Base-by-base conservation (phyloP, 35 echinoderm and acorn worm genomes). In the Heliocidaris erythrogramma region DNA sequence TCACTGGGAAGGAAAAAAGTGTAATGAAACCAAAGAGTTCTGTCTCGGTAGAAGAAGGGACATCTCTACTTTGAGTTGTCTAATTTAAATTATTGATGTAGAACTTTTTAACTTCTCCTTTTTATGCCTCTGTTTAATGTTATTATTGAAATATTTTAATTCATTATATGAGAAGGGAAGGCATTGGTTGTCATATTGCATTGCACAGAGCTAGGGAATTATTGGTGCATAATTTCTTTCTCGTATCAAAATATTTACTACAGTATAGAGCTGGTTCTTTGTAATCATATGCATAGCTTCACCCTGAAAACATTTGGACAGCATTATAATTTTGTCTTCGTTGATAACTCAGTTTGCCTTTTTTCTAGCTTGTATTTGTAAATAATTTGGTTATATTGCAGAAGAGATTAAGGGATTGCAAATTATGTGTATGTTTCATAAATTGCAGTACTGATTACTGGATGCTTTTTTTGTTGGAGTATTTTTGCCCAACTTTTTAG, bases 381-480 rank as follows among this genome's bases (percentile, higher is more conserved):
- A 78, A 78, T 78, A 78, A 78, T 78, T 78, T 78, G 65, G 65
- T 78, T 78, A 24, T 78, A 29, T 78, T 78, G 65, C 65, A n/a
- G 27, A 78, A 1, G 18, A 78, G 17, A 78, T 27, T 78, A 78
- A 78, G 65, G 27, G 4, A 78, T 78, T 78, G 65, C 65, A 78
- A 78, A 7, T 78, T 78, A 78, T 78, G 65, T 78, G 65, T 78
- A 7, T 78, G 27, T 78, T 78, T 24, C 65, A 78, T 78, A 78
- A 78, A 78, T 78, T 78, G 65, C 65, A 78, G 65, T 78, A 78
- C 65, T 78, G 65, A 56, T 24, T 3, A n/a, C 27, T 21, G 5
- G 65, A 27, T 78, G 52, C 52, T 13, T 56, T 56, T 53, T 56
- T 56, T 56, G 52, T 56, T 7, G 52, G 52, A 10, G 10, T 56